These are phyloP conservation scores for Nomada flava DNA, from an alignment of 2,888 invertebrate species.

Conservation along the genomic window DNA sequence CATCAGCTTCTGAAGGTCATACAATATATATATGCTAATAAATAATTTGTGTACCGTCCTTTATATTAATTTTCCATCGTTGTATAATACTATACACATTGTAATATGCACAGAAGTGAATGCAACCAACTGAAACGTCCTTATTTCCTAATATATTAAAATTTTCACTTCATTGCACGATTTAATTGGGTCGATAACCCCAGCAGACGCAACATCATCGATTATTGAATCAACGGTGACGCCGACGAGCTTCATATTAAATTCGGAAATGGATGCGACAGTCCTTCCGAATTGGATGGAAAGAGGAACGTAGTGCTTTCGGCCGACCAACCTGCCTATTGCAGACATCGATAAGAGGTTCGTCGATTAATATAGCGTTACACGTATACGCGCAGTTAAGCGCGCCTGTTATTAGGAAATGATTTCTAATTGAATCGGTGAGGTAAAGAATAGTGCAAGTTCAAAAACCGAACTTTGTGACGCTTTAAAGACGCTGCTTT, in stretches of 20 bases:
- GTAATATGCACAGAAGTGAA: no score
- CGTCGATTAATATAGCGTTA: conserved; percentile 38
- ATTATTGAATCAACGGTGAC: conserved; percentile 57
- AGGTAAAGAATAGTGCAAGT: no score
- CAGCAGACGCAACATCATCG: conserved; percentile 40
- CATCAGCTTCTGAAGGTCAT: no score
- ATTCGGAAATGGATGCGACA: conserved; percentile 65
- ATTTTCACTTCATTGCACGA: no score
- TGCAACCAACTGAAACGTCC: no score
- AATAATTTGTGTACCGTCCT: no score
- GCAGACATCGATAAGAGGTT: conserved; percentile 55
- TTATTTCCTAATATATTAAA: no score
- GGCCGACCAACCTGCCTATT: conserved; percentile 44
- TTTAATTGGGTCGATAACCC: conserved; percentile 6
- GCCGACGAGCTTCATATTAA: conserved; percentile 57
- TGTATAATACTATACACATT: no score
- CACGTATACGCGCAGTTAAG: conserved; percentile 10
- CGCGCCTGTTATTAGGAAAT: background rate
- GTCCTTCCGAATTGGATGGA: conserved; percentile 43
- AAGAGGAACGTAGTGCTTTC: conserved; percentile 35
- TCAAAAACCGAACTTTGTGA: no score
- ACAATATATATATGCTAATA: no score
- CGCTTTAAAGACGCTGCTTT: no score
- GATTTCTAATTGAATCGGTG: conserved; percentile 13
- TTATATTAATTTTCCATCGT: no score